phyloP scores from a whole-genome alignment of 1,140 invertebrate species.

The Araneus ventricosus region DNA sequence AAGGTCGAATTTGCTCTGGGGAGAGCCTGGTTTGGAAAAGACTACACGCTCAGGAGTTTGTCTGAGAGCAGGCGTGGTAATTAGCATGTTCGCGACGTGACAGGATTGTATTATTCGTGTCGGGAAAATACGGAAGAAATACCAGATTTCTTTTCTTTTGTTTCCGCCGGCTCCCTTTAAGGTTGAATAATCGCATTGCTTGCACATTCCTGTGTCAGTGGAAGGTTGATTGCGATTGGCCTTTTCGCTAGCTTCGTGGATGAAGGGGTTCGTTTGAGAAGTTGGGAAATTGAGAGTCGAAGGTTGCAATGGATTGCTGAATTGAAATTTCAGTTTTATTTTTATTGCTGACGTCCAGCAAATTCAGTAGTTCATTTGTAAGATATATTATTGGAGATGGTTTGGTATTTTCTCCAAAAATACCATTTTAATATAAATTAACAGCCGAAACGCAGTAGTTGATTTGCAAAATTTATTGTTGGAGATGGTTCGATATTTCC shows the following conservation, averaged over 20 bases:
- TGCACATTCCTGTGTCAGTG: not conserved
- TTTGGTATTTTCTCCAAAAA: no score
- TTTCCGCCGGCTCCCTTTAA: not conserved
- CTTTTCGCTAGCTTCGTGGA: not conserved
- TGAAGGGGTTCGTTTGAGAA: not conserved
- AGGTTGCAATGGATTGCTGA: no score
- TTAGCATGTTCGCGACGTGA: slow-evolving; percentile 61
- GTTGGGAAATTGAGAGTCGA: not conserved
- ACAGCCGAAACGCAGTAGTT: no score
- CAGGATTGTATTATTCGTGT: slow-evolving; percentile 34
- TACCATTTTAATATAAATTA: no score
- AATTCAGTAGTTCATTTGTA: no score
- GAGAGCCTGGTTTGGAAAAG: not conserved
- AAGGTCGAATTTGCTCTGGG: slow-evolving; percentile 34
- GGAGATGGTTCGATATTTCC: no score
- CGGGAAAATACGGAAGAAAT: slow-evolving; percentile 11
- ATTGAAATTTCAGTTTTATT: no score
- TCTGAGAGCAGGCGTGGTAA: slow-evolving; percentile 21
- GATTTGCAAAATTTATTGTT: no score
- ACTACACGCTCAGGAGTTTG: slow-evolving; percentile 16
- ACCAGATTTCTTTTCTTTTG: not conserved
- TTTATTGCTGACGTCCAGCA: no score
- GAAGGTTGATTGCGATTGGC: not conserved
- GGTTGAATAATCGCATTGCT: not conserved
- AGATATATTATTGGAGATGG: no score